Evolutionary conservation across 1,140 invertebrate genomes (phyloP), one percentile per base, ranked within the genome.

Genomic region (Sitobion miscanthi): DNA sequence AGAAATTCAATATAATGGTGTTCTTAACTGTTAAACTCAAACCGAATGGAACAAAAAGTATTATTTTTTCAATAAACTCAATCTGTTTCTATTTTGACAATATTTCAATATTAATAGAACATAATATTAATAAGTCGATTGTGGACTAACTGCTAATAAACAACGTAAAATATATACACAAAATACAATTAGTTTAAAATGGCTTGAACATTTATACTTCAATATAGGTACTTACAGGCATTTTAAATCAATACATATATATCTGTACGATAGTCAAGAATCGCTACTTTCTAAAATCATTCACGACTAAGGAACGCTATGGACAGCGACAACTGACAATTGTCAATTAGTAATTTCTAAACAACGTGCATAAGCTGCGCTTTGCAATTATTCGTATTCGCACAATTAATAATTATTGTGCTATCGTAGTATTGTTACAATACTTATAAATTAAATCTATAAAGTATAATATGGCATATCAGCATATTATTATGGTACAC

Each of bases 141-240:
- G 62, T 14, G 30, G 62, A 5, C n/a, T 77, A 35, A 77, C 20
- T 54, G 52, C 52, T 54, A 54, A 54, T 54, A 21, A 52, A 52
- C 47, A 5, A 54, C 20, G 20, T 54, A 6, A 54, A 54, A 23
- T 4, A 20, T 42, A 42, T 42, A 54, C 20, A 77, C 14, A 5
- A 77, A 77, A n/a, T 35, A 3, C 30, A 17, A 77, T 62, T 30
- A 14, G 25, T 4, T 62, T 30, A 30, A 62, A 62, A 62, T 77
- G 17, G 1, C 14, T n/a, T 69, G 11, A 69, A 69, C 62, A 30
- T n/a, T 62, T 69, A 5, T 62, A 30, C 25, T 85, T 42, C 38
- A 85, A 69, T 90, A 90, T 90, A 47, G 9, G 49, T 52, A 90
- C 89, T 90, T 90, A 90, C 54, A 90, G 89, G 89, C 54, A 90